phyloP scores from a whole-genome alignment of 2,113 vertebrate species.

The Rhinopithecus roxellana region DNA sequence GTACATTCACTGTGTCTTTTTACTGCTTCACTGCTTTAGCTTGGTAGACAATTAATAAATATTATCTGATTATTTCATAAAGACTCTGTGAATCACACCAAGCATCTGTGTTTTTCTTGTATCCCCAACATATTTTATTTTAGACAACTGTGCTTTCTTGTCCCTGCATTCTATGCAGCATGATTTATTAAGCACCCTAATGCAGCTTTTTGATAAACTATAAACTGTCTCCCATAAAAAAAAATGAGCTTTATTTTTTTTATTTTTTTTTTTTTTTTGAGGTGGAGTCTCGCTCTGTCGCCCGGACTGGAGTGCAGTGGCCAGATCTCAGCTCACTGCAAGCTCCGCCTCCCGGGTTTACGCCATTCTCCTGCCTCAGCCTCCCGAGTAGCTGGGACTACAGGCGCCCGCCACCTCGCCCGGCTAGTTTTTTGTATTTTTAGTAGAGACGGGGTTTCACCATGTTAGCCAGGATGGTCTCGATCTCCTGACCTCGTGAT shows the following conservation, averaged over 20 bases:
- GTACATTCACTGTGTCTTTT: background rate
- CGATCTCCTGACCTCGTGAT: too few relatives aligned
- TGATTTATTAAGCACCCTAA: slow-evolving; percentile 59
- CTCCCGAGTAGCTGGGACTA: too few relatives aligned
- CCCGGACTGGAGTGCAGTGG: too few relatives aligned
- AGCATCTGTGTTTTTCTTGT: background rate
- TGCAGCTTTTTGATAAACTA: slow-evolving; percentile 49
- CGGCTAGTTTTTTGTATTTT: too few relatives aligned
- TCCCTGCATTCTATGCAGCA: background rate
- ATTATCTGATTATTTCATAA: slow-evolving; percentile 31
- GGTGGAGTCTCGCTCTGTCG: too few relatives aligned
- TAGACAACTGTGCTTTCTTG: slow-evolving; percentile 13
- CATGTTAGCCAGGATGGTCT: too few relatives aligned
- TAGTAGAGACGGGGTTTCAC: too few relatives aligned
- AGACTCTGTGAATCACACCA: background rate
- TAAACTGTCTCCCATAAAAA: slow-evolving; percentile 48
- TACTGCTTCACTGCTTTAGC: background rate
- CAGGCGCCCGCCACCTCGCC: too few relatives aligned
- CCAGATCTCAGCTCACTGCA: too few relatives aligned
- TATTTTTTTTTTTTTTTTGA: too few relatives aligned
- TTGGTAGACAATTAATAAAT: slow-evolving; percentile 9
- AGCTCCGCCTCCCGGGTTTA: too few relatives aligned
- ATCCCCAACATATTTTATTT: slow-evolving; percentile 33
- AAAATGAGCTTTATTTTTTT: slow-evolving; percentile 43
- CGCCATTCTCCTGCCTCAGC: too few relatives aligned